Percentiles rank a stretch among this genome's conserved stretches.
phyloP scores from a whole-genome alignment of 2,113 vertebrate species.

The Sturnus vulgaris region DNA sequence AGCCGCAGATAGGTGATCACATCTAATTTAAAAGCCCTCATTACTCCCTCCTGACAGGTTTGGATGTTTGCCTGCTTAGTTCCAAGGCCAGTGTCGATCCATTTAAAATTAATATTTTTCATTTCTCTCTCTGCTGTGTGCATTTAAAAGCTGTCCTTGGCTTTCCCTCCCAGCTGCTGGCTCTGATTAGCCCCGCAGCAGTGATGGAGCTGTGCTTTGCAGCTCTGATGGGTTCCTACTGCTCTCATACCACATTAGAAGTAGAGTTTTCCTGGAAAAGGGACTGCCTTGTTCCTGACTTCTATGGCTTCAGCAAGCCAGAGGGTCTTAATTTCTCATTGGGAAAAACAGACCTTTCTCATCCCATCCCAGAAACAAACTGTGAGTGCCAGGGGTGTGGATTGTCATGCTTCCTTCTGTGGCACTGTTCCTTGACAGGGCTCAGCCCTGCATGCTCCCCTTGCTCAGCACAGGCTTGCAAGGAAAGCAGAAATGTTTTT shows the following conservation, averaged over 20 bases:
- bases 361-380: not conserved
- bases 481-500: not conserved
- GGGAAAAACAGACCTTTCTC: not conserved
- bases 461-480: accelerated
- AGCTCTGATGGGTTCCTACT: not conserved
- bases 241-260: slow-evolving; percentile 8
- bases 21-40: slow-evolving; percentile 49
- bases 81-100: slow-evolving; percentile 14
- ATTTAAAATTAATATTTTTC: slow-evolving; percentile 59
- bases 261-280: slow-evolving; percentile 37
- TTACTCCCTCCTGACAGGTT: slow-evolving; percentile 48
- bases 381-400: not conserved
- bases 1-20: slow-evolving; percentile 45
- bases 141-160: not conserved
- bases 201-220: not conserved
- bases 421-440: accelerated
- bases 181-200: not conserved
- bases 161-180: not conserved
- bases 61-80: slow-evolving; percentile 45
- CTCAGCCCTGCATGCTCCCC: accelerated
- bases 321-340: not conserved
- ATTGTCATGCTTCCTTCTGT: not conserved
- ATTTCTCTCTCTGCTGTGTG: not conserved
- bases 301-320: not conserved
- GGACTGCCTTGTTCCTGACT: not conserved